Conservation (phyloP, 2,797 vertebrate species). For the Poeciliopsis gracilis region DNA sequence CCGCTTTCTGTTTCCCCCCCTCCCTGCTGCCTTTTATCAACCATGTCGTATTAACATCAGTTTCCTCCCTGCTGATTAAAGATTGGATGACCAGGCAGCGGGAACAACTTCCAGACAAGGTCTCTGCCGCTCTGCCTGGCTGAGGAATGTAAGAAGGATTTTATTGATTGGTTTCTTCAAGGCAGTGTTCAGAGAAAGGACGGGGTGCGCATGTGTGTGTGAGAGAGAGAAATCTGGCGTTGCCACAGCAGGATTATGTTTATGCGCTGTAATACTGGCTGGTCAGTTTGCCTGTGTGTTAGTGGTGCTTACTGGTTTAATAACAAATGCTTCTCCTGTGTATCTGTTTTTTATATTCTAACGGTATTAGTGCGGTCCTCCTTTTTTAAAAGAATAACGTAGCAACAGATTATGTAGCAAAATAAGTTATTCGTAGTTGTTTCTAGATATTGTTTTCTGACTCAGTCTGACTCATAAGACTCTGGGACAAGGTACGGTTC, state of each 20-base stretch:
- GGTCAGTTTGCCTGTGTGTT: background rate
- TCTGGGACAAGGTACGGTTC: background rate
- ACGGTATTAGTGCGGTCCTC: background rate
- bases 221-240: conserved; percentile 12
- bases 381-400: background rate
- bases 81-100: conserved; percentile 31
- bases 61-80: conserved; percentile 26
- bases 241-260: conserved; percentile 19
- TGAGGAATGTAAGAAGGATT: conserved; percentile 58
- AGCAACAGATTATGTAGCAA: background rate
- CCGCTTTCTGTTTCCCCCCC: background rate
- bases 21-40: conserved; percentile 2
- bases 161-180: conserved; percentile 59
- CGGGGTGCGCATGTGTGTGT: background rate
- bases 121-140: conserved; percentile 22
- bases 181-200: conserved; percentile 27
- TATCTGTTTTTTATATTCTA: background rate
- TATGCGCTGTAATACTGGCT: background rate
- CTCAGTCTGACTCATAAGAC: background rate
- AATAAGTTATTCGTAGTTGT: background rate
- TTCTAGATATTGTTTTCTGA: background rate
- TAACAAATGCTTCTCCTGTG: background rate
- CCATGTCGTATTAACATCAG: conserved; percentile 11
- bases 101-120: conserved; percentile 30
- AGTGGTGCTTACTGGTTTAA: background rate